Evolutionary conservation across 2,888 invertebrate species (phyloP), one percentile per base, ranked within the genome.

Genomic region (Nowickia ferox): DNA sequence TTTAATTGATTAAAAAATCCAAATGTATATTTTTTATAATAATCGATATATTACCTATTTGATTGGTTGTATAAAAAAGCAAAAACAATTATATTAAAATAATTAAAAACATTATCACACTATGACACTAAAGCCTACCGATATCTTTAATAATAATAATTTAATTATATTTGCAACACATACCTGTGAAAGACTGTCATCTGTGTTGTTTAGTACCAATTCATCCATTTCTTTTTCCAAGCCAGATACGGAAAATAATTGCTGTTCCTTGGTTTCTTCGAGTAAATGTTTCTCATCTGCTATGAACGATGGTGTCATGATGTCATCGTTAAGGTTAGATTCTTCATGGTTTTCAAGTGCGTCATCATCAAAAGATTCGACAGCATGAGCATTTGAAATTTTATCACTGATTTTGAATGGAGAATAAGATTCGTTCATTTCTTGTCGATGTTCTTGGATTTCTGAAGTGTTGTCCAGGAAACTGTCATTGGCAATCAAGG

Each of bases 271-370:
- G 9, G 90, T 91, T 63, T 90, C 90, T 74, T 91, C 91, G 2
- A 90, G 82, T 10, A 91, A 87, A 87, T 91, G 90, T 75, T 91
- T 91, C 80, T 91, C 91, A 69, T 90, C 90, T 4, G 71, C 17
- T 11, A 86, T 75, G 10, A 89, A 89, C 40, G 89, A 44, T 9
- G 90, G 88, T 30, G 10, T 66, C 9, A 44, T 53, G 10, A 30
- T 10, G 46, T 46, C 59, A 65, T 71, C 71, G 22, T 10, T 46
- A n/a, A 61, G 4, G 13, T 46, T 48, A 13, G n/a, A 0, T 61
- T 83, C 22, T 53, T 72, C 59, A 8, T 55, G 17, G 46, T 59
- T 19, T 30, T 15, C 61, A 38, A 17, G 11, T 9, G n/a, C 22
- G 55, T 82, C 76, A 30, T 44, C 13, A 1, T 40, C 40, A 22